phyloP scores from a whole-genome alignment of 2,797 vertebrate genomes.

The Adelosebastes latens region DNA sequence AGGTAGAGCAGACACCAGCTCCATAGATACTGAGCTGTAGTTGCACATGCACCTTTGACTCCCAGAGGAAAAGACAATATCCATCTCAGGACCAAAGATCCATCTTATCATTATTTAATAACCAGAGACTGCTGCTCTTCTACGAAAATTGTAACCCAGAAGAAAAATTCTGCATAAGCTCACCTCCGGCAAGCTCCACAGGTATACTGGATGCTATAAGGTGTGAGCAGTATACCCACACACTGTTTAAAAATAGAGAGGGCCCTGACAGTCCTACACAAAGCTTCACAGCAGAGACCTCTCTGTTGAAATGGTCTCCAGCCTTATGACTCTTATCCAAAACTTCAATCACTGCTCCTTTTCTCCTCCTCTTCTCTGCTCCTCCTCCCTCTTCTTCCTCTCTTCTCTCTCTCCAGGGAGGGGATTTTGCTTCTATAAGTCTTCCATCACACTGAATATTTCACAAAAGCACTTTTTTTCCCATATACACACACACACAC shows the following conservation, averaged over 20 bases:
- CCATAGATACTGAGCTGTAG: not conserved
- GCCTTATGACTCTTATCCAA: conserved; percentile 73
- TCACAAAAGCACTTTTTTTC: conserved; percentile 60
- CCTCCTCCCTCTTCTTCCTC: conserved; percentile 49
- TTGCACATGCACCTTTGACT: not conserved
- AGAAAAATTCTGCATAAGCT: conserved; percentile 19
- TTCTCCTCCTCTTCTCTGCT: conserved; percentile 62
- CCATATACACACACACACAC: conserved; percentile 22
- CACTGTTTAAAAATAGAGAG: conserved; percentile 75
- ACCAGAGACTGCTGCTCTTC: not conserved
- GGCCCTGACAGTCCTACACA: conserved; percentile 73
- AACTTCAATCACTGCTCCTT: conserved; percentile 68
- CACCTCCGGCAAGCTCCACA: conserved; percentile 55
- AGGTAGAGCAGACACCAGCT: not conserved
- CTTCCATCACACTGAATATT: conserved; percentile 76
- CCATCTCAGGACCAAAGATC: conserved; percentile 4
- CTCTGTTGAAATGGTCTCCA: conserved; percentile 62
- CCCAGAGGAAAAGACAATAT: conserved; percentile 5
- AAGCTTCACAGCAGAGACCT: conserved; percentile 66
- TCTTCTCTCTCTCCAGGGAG: conserved; percentile 59
- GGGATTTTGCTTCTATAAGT: conserved; percentile 72
- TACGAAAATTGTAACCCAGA: conserved; percentile 12
- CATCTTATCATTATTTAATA: conserved; percentile 13
- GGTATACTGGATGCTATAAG: conserved; percentile 66
- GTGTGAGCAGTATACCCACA: conserved; percentile 74